Conservation (phyloP, 2,113 vertebrate genomes). For the Columbina picui region DNA sequence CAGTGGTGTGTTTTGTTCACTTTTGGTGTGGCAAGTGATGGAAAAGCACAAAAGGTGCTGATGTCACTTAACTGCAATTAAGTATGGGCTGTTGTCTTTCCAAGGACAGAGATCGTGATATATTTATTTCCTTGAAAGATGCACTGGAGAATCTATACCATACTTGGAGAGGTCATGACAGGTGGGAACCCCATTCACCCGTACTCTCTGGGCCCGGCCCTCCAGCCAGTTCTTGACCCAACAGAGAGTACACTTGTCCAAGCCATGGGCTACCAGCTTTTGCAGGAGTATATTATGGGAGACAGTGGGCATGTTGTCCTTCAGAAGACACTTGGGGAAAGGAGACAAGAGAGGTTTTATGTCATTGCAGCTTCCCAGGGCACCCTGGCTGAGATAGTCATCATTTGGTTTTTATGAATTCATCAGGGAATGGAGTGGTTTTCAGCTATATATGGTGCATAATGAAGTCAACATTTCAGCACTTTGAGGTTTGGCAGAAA, state of each 20-base stretch:
- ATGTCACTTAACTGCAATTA: not conserved
- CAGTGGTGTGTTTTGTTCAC: not conserved
- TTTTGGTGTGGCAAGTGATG: not conserved
- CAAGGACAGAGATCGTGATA: not conserved
- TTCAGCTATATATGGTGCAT: not conserved
- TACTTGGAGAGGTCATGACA: not conserved
- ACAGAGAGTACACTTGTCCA: too few relatives aligned
- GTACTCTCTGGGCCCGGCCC: too few relatives aligned
- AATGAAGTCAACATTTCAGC: constrained; percentile 5
- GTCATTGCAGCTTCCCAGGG: not conserved
- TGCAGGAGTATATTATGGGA: too few relatives aligned
- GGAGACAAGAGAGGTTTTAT: not conserved
- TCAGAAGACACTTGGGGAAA: not conserved
- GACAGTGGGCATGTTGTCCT: not conserved
- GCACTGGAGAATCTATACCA: not conserved
- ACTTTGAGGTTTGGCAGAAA: constrained; percentile 23
- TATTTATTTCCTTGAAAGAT: not conserved
- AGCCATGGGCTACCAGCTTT: too few relatives aligned
- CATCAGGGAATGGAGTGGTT: not conserved
- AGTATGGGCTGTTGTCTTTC: not conserved
- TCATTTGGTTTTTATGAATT: not conserved
- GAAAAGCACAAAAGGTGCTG: not conserved
- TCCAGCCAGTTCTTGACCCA: too few relatives aligned
- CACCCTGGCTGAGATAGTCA: not conserved
- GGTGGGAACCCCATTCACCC: too few relatives aligned